Conservation (phyloP, 2,888 invertebrate genomes). For the Meiosimyza platycephala region DNA sequence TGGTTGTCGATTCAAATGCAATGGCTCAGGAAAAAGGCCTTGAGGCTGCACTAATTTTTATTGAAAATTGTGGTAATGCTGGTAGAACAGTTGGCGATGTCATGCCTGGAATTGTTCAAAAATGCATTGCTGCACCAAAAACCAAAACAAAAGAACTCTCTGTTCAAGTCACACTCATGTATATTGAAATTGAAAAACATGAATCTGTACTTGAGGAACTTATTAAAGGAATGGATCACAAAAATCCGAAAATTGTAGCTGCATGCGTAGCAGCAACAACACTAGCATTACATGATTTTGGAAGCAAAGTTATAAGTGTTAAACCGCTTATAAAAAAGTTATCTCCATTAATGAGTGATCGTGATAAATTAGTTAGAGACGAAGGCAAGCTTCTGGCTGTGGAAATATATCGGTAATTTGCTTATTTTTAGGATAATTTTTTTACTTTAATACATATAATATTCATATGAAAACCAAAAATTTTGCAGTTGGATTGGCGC, state of each 20-base stretch:
- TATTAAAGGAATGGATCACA: constrained; percentile 92
- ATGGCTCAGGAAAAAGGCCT: constrained; percentile 95
- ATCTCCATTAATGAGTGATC: constrained; percentile 84
- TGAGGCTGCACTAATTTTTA: constrained; percentile 89
- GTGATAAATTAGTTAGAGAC: constrained; percentile 92
- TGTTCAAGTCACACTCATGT: constrained; percentile 90
- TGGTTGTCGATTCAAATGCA: constrained; percentile 94
- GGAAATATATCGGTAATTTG: constrained; percentile 84
- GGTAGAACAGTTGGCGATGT: constrained; percentile 92
- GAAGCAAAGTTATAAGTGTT: constrained; percentile 88
- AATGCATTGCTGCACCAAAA: constrained; percentile 92
- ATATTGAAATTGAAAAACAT: constrained; percentile 94
- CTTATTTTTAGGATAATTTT: background rate
- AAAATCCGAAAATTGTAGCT: constrained; percentile 94
- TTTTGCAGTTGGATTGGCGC: constrained; percentile 81
- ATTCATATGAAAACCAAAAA: background rate
- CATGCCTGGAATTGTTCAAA: constrained; percentile 86
- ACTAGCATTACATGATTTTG: constrained; percentile 87
- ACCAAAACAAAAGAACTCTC: constrained; percentile 92
- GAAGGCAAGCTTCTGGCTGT: constrained; percentile 92
- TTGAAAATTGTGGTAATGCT: constrained; percentile 89
- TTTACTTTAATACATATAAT: background rate
- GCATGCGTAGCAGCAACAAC: constrained; percentile 84
- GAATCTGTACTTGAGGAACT: constrained; percentile 91
- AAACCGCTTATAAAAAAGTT: constrained; percentile 92